Evolutionary conservation across 37 sponge, comb jelly and placozoan species (phyloP), one percentile per base, ranked within the genome.

Genomic region (Dysidea cf. avara): DNA sequence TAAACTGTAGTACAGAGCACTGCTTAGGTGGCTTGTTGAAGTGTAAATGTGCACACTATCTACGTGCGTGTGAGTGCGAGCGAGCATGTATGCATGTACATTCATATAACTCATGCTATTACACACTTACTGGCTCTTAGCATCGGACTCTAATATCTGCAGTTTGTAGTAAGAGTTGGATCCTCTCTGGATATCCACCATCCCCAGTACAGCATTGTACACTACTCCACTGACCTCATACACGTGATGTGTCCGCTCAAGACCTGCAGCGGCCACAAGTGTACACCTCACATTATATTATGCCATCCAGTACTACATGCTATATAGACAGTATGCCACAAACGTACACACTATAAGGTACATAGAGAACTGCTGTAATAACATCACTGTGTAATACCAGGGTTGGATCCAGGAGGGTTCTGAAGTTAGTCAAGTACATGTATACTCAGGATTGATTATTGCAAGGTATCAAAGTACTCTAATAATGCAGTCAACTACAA

Each of bases 81-180:
- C 64, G 31, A n/a, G 17, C 17, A n/a, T 61, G 17, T n/a, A 17
- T 20, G 16, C 16, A 28, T 61, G 16, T n/a, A 20, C 31, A n/a
- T 16, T 25, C 16, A n/a, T 35, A 66, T 66, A 16, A 12, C 14
- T 25, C 7, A 72, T 0, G 11, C 13, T 34, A 3, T 36, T 46
- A n/a, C 25, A 22, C 37, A n/a, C n/a, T n/a, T n/a, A n/a, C 65
- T 47, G 72, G 20, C 36, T 64, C 38, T 56, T 51, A 0, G 22
- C 11, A 51, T 95, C 99, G 51, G 71, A 46, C 67, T 92, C 90
- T 56, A 98, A 72, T 26, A 95, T 54, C 72, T 98, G 99, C 52
- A 98, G 80, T 72, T 98, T 98, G 75, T 98, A 98, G 81, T 92
- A 98, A 38, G 99, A 95, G 77, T 98, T 98, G 24, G 87, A 84